phyloP scores from a whole-genome alignment of 2,888 invertebrate genomes.

The Macroteleia sp. region DNA sequence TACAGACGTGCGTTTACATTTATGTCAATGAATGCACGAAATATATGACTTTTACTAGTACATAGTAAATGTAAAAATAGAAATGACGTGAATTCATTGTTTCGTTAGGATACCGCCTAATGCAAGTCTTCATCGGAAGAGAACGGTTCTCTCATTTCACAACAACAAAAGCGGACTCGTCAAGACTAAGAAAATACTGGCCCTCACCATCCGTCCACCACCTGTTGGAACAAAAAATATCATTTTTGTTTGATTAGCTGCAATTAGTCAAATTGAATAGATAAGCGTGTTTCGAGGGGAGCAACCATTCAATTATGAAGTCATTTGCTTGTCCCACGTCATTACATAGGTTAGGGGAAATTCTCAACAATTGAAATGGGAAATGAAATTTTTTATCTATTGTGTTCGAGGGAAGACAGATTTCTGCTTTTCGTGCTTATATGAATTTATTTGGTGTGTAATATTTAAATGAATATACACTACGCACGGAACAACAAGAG shows the following conservation, averaged over 20 bases:
- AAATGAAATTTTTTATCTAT: too few relatives aligned
- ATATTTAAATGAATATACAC: too few relatives aligned
- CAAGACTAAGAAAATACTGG: constrained; percentile 69
- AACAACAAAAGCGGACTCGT: constrained; percentile 69
- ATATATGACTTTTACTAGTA: constrained; percentile 67
- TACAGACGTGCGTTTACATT: constrained; percentile 62
- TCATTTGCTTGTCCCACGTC: constrained; percentile 1
- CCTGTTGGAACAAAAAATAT: constrained; percentile 68
- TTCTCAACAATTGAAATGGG: too few relatives aligned
- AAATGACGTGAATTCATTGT: constrained; percentile 62
- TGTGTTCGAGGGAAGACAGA: too few relatives aligned
- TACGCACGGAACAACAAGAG: too few relatives aligned
- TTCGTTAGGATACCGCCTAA: constrained; percentile 60
- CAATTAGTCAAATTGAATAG: constrained; percentile 28
- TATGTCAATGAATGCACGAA: constrained; percentile 59
- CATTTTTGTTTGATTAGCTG: constrained; percentile 47
- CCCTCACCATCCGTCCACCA: constrained; percentile 66
- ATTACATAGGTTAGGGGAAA: too few relatives aligned
- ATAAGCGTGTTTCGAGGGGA: constrained; percentile 20
- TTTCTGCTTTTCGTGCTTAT: too few relatives aligned
- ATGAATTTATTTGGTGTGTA: too few relatives aligned
- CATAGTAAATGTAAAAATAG: constrained; percentile 67
- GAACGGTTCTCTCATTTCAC: constrained; percentile 67
- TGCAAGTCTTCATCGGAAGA: constrained; percentile 60
- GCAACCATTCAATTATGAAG: constrained; percentile 17